Evolutionary conservation across 2,113 vertebrate genomes (phyloP), one percentile per base, ranked within the genome.

Genomic region (Procapra przewalskii): DNA sequence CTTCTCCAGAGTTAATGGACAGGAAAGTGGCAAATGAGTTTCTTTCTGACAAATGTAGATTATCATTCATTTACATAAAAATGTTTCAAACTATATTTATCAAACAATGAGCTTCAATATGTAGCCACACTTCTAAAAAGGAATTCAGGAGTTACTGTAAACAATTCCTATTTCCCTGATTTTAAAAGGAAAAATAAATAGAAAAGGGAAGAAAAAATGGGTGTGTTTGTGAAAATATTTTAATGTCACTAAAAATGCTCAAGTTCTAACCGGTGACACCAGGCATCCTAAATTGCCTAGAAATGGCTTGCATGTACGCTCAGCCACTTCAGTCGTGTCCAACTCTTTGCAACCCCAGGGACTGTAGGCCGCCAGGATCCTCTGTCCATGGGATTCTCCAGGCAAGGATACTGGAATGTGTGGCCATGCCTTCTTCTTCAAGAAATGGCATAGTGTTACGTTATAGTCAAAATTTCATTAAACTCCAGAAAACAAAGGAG

Each of bases 221-320:
- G 11, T 64, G 19, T 91, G 60, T 59, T 31, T 94, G 33, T 79
- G 48, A 95, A 92, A 60, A 83, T 83, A 95, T 60, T 91, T 97
- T 85, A 33, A 59, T 87, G 64, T 91, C 16, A 40, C 83, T 27
- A 62, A 86, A 85, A 77, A 57, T 62, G 55, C 96, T 86, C 33
- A 75, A 21, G 4, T 86, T 88, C 12, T 23, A 84, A 54, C 54
- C 55, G 77, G 0, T 86, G 36, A 57, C 48, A 89, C 5, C 8
- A 64, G 43, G 33, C 43, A 86, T 43, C 57, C 21, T 77, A 52
- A 60, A 75, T 60, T 93, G 55, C 45, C 71, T 75, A 40, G 36
- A 25, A 79, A 85, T 67, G 79, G 57, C 55, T 71, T 71, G 10
- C n/a, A 23, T 71, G 2, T 71, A 71, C 1, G 19, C n/a, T 71